Conservation (phyloP, 1,140 invertebrate species). For the Euwallacea similis region DNA sequence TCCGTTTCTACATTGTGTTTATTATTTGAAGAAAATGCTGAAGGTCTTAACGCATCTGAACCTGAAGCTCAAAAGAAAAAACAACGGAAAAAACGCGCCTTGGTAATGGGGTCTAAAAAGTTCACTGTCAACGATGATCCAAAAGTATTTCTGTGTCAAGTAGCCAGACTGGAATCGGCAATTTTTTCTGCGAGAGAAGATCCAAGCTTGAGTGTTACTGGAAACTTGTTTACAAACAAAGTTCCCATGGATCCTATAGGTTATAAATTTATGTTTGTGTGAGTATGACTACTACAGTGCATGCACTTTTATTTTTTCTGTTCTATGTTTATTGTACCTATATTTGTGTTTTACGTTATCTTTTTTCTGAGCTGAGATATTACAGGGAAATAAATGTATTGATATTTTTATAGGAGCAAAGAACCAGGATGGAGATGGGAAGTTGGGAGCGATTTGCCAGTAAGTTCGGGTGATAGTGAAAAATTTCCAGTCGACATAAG, state of each 20-base stretch:
- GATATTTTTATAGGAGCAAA: constrained; percentile 37
- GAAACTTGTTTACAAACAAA: constrained; percentile 45
- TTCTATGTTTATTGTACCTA: too few relatives aligned
- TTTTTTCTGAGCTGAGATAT: too few relatives aligned
- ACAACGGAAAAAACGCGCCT: constrained; percentile 47
- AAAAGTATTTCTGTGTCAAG: constrained; percentile 22
- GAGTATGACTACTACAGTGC: constrained; percentile 29
- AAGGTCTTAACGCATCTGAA: constrained; percentile 25
- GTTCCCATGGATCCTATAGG: constrained; percentile 38
- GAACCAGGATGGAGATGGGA: constrained; percentile 30
- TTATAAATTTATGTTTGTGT: constrained; percentile 44
- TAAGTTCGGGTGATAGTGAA: constrained; percentile 19
- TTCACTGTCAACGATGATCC: constrained; percentile 34
- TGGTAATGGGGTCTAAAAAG: constrained; percentile 32
- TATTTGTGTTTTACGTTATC: too few relatives aligned
- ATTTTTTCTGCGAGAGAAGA: constrained; percentile 40
- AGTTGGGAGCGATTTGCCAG: constrained; percentile 22
- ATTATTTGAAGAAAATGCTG: constrained; percentile 41
- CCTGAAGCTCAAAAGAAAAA: constrained; percentile 49
- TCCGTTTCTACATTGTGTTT: too few relatives aligned
- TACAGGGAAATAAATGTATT: background rate
- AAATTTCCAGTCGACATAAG: constrained; percentile 26
- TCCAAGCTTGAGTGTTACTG: constrained; percentile 36
- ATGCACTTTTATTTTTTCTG: constrained; percentile 1
- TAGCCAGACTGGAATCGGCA: constrained; percentile 40